Conservation (phyloP, 2,888 invertebrate species). For the Xanthorhoe spadicearia region DNA sequence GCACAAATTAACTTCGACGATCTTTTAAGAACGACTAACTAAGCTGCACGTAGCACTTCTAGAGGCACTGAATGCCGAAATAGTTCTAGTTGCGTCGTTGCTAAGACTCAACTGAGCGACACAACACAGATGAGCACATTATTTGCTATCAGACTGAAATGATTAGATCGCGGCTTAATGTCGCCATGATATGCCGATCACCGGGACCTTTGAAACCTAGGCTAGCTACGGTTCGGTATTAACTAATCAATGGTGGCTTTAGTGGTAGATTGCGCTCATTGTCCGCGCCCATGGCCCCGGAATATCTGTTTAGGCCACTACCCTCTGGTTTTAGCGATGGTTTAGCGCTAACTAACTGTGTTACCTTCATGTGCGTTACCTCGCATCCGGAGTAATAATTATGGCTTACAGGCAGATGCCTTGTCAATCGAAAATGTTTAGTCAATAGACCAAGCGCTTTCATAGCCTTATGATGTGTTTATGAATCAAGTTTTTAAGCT, state of each 20-base stretch:
- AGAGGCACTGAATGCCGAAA: no score
- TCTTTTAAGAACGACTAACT: no score
- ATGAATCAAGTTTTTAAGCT: no score
- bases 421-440: neutral
- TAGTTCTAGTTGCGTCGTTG: no score
- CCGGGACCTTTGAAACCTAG: neutral
- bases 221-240: constrained; percentile 78
- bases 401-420: constrained; percentile 4
- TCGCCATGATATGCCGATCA: constrained; percentile 4
- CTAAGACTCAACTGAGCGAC: no score
- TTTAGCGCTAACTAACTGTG: constrained; percentile 70
- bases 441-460: neutral
- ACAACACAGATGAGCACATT: neutral
- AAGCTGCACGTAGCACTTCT: no score
- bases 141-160: neutral
- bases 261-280: constrained; percentile 81
- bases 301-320: constrained; percentile 84
- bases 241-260: constrained; percentile 83
- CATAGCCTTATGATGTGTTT: neutral
- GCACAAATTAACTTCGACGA: no score
- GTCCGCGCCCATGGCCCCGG: constrained; percentile 80
- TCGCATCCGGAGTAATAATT: constrained; percentile 49
- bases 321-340: constrained; percentile 64
- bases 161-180: neutral
- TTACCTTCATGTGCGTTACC: constrained; percentile 63